Conservation (phyloP, 1,140 invertebrate species). For the Zaprionus tsacasi region DNA sequence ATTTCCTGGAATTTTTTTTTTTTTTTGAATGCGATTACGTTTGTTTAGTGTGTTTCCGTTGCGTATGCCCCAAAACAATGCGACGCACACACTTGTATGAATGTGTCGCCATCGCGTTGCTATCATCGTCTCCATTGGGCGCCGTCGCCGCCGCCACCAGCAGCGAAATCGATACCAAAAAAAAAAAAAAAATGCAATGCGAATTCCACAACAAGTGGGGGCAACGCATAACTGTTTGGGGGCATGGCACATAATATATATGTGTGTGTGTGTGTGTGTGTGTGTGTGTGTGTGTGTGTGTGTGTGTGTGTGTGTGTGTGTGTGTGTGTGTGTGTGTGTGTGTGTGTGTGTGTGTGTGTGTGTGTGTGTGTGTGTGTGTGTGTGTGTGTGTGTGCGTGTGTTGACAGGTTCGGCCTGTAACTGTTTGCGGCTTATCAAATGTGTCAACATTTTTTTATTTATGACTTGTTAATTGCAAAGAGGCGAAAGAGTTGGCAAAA, state of each 20-base stretch:
- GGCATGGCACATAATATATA: neutral
- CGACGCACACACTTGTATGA: slow-evolving; percentile 19
- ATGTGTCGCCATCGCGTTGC: slow-evolving; percentile 27
- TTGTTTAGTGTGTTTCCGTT: slow-evolving; percentile 42
- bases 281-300: slow-evolving; percentile 19
- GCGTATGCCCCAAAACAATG: slow-evolving; percentile 45
- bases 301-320: slow-evolving; percentile 8
- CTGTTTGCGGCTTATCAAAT: slow-evolving; percentile 68
- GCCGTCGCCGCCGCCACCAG: slow-evolving; percentile 27
- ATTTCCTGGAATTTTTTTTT: slow-evolving; percentile 11
- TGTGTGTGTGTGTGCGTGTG: slow-evolving; percentile 11
- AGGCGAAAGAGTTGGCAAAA: slow-evolving; percentile 71
- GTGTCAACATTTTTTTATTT: slow-evolving; percentile 78
- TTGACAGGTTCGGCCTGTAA: slow-evolving; percentile 38
- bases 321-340: slow-evolving; percentile 8
- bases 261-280: slow-evolving; percentile 8
- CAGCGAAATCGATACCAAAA: slow-evolving; percentile 51
- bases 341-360: slow-evolving; percentile 19
- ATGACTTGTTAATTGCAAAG: slow-evolving; percentile 74
- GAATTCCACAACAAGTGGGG: slow-evolving; percentile 27
- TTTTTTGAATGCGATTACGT: slow-evolving; percentile 39
- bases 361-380: slow-evolving; percentile 1
- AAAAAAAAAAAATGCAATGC: slow-evolving; percentile 30
- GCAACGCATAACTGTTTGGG: slow-evolving; percentile 6
- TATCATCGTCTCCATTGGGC: slow-evolving; percentile 22